Evolutionary conservation across 1,140 invertebrate species (phyloP).

Genomic region (Drosophila punjabiensis): DNA sequence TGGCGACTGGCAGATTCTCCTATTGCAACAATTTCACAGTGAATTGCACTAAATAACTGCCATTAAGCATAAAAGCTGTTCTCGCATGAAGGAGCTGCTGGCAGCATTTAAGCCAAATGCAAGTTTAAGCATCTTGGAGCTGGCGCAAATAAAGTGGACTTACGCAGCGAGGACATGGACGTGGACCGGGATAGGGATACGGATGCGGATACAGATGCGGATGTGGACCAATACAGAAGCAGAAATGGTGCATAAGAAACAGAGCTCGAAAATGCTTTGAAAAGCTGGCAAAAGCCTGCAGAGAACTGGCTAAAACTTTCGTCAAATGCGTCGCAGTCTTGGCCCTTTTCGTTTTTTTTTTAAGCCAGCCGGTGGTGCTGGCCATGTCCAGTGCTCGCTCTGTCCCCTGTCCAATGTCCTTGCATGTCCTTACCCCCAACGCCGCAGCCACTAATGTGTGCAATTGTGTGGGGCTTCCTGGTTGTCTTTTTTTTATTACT

Average conservation of each 20-base stretch:
- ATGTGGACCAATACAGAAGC: constrained; percentile 33
- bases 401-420: constrained; percentile 17
- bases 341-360: constrained; percentile 19
- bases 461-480: constrained; percentile 60
- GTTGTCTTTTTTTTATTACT: background rate
- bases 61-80: constrained; percentile 84
- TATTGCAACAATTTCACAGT: constrained; percentile 81
- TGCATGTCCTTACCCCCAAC: constrained; percentile 20
- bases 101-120: constrained; percentile 82
- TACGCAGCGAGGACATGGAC: constrained; percentile 56
- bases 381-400: constrained; percentile 13
- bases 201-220: constrained; percentile 21
- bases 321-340: constrained; percentile 59
- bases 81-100: constrained; percentile 77
- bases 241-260: constrained; percentile 53
- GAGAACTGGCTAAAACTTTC: constrained; percentile 55
- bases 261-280: constrained; percentile 17
- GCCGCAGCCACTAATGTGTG: constrained; percentile 55
- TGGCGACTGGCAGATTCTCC: constrained; percentile 61
- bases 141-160: constrained; percentile 77
- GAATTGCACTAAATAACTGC: constrained; percentile 84
- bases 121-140: constrained; percentile 77
- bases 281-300: constrained; percentile 50
- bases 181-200: constrained; percentile 14
- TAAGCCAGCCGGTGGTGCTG: background rate